Conservation (phyloP, 2,113 vertebrate genomes). For the Nicator chloris region DNA sequence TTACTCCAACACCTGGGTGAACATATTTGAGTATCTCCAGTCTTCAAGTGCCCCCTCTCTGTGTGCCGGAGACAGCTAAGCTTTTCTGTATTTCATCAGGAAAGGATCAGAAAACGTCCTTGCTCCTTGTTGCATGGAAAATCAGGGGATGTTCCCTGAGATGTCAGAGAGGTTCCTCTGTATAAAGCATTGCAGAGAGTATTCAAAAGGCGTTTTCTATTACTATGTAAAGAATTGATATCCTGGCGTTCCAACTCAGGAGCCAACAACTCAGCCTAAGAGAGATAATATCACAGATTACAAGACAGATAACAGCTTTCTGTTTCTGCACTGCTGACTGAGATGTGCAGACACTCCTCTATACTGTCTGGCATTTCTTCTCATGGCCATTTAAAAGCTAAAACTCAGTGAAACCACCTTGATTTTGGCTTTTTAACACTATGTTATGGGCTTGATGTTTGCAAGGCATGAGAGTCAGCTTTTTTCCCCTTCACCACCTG, state of each 20-base stretch:
- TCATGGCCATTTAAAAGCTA: neutral
- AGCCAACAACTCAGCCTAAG: neutral
- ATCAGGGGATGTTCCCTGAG: neutral
- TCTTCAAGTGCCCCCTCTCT: neutral
- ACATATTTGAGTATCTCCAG: neutral
- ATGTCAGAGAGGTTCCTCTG: neutral
- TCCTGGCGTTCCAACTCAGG: neutral
- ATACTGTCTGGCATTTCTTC: neutral
- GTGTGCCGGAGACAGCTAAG: neutral
- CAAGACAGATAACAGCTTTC: neutral
- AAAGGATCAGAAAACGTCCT: neutral
- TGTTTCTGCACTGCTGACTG: neutral
- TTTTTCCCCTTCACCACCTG: neutral
- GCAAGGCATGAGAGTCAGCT: rapidly evolving
- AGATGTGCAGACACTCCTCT: neutral
- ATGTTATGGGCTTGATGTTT: neutral
- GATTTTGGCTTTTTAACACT: neutral
- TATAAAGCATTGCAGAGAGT: neutral
- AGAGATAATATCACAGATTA: neutral
- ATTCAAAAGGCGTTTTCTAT: neutral
- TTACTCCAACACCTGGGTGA: neutral
- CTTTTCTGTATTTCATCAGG: neutral
- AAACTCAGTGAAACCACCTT: neutral
- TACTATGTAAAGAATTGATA: neutral
- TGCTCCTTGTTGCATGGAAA: neutral